Evolutionary conservation across 2,797 vertebrate genomes (phyloP), one percentile per base, ranked within the genome.

Genomic region (Sarcophilus harrisii): DNA sequence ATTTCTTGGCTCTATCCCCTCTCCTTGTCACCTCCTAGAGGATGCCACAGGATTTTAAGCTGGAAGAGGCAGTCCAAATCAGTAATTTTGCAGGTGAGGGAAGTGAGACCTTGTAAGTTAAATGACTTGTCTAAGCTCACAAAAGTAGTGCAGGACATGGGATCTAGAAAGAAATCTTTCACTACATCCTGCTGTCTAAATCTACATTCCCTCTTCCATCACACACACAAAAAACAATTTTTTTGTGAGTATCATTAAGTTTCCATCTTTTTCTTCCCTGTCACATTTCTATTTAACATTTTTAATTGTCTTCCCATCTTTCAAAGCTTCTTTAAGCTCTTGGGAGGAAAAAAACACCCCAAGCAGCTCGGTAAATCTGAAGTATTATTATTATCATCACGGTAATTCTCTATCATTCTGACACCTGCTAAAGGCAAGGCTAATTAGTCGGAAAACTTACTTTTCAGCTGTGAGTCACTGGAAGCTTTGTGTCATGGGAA

Each of bases 401-500:
- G 2, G 58, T 81, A 11, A 32, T 5, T 60, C n/a, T 38, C 0
- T 0, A 59, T 57, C 0, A 2, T 92, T 57, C 0, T 30, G 66
- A 90, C 90, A 57, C 57, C 90, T 45, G 9, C 58, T 0, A 57
- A 94, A 32, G 29, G 92, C 0, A 62, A 60, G 3, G 92, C 92
- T 96, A 96, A 98, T 97, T 94, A 96, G 93, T 57, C 0, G 0
- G 96, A 92, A 96, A 95, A 91, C 49, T 91, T 93, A 95, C 94
- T 95, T 94, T 94, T 81, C 90, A 90, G 93, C 81, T 0, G 0
- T 94, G 97, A 96, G 95, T 96, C 97, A 93, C 10, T 8, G 92
- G 95, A 92, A 97, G 95, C 95, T 92, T 55, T 96, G 96, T 94
- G 92, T 93, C 96, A 87, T 92, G 96, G 90, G 96, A 95, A 60